These are phyloP conservation scores for Dinoponera quadriceps DNA, from an alignment of 1,140 invertebrate genomes.

Conservation along the genomic window DNA sequence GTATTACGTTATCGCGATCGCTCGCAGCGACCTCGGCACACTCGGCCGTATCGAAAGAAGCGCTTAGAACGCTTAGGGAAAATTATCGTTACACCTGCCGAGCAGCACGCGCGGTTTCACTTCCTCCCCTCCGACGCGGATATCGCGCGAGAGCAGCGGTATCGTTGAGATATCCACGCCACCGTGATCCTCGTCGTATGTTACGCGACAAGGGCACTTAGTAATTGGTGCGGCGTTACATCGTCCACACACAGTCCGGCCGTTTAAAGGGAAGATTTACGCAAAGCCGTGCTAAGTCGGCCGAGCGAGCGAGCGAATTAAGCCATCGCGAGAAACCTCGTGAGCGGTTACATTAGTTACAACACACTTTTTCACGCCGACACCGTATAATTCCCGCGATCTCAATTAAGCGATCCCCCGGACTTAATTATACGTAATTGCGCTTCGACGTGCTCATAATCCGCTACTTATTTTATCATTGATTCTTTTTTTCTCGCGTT, in stretches of 20 bases:
- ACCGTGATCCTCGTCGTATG: constrained; percentile 38
- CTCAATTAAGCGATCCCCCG: constrained; percentile 37
- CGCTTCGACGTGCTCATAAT: constrained; percentile 25
- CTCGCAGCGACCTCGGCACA: constrained; percentile 30
- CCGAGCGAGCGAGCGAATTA: constrained; percentile 34
- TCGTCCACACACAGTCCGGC: neutral
- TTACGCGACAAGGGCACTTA: constrained; percentile 4
- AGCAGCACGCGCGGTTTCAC: constrained; percentile 44
- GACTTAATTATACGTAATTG: constrained; percentile 24
- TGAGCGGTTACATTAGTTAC: constrained; percentile 46
- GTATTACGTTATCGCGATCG: constrained; percentile 70
- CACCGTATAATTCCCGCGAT: constrained; percentile 28
- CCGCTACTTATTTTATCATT: constrained; percentile 10
- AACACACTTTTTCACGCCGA: constrained; percentile 32
- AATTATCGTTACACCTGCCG: constrained; percentile 65
- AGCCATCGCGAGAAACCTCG: constrained; percentile 32
- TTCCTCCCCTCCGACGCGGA: constrained; percentile 25
- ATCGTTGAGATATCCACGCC: constrained; percentile 50
- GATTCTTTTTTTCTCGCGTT: neutral
- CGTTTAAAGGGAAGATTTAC: constrained; percentile 48
- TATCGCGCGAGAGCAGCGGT: constrained; percentile 45
- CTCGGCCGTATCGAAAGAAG: constrained; percentile 2
- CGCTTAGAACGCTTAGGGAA: constrained; percentile 60
- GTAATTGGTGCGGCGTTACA: constrained; percentile 29
- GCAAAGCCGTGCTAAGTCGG: constrained; percentile 50